A percentile compares a stretch with the other conserved stretches of the same genome.
These are phyloP conservation scores for Dysidea cf. avara DNA, from an alignment of 37 sponge, comb jelly and placozoan genomes.

Conservation along the genomic window DNA sequence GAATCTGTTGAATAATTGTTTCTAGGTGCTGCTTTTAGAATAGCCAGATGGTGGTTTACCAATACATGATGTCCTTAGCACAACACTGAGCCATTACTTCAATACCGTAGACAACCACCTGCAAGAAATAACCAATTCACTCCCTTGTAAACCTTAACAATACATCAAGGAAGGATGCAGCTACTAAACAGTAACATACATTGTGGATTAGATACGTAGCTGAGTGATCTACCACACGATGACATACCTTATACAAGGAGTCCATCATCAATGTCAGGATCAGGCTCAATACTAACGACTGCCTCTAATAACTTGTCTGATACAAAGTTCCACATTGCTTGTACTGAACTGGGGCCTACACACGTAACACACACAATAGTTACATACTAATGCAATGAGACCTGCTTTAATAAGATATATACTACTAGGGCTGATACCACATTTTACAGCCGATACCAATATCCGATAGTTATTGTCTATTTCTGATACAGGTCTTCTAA, in stretches of 20 bases:
- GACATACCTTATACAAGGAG: constrained; percentile 77
- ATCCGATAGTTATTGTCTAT: too few relatives aligned
- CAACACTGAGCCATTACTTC: constrained; percentile 88
- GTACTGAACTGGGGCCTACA: constrained; percentile 58
- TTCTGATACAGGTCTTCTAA: too few relatives aligned
- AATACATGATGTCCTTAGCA: constrained; percentile 72
- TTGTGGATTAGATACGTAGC: too few relatives aligned
- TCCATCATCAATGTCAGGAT: constrained; percentile 90
- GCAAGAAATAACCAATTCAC: not conserved
- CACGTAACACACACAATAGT: too few relatives aligned
- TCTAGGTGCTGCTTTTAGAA: not conserved
- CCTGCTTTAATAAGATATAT: too few relatives aligned
- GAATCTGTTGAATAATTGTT: constrained; percentile 51
- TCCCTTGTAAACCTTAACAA: too few relatives aligned
- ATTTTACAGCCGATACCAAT: too few relatives aligned
- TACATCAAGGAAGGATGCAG: too few relatives aligned
- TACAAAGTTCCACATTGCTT: constrained; percentile 81
- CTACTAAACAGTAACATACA: too few relatives aligned
- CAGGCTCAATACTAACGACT: constrained; percentile 84
- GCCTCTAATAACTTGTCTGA: constrained; percentile 82
- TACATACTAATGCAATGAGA: too few relatives aligned
- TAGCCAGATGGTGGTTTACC: constrained; percentile 29
- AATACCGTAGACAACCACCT: constrained; percentile 91
- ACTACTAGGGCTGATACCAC: too few relatives aligned
- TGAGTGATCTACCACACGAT: too few relatives aligned